Evolutionary conservation across 2,797 vertebrate species (phyloP).

Genomic region (Knipowitschia caucasica): DNA sequence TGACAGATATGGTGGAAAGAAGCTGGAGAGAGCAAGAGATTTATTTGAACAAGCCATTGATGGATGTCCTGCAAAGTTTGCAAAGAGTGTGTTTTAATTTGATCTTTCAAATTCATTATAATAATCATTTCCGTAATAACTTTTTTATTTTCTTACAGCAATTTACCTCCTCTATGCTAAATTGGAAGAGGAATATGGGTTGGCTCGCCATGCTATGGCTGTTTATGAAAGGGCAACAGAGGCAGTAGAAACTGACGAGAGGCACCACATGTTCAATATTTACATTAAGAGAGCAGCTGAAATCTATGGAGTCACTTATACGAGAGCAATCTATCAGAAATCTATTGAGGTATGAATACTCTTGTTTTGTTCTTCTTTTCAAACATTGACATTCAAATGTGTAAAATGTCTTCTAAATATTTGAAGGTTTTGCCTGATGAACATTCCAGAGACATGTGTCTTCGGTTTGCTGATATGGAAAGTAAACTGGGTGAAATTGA

Average conservation of each 20-base stretch:
- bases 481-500: slow-evolving; percentile 94
- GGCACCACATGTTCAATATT: slow-evolving; percentile 93
- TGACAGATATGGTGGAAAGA: slow-evolving; percentile 89
- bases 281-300: slow-evolving; percentile 93
- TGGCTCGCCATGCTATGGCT: slow-evolving; percentile 92
- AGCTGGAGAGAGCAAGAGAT: slow-evolving; percentile 90
- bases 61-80: slow-evolving; percentile 86
- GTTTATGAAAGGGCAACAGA: slow-evolving; percentile 90
- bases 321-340: slow-evolving; percentile 90
- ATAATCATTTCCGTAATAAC: background rate
- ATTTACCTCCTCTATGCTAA: slow-evolving; percentile 90
- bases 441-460: slow-evolving; percentile 89
- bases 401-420: background rate
- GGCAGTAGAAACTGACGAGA: slow-evolving; percentile 83
- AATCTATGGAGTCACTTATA: slow-evolving; percentile 93
- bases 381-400: background rate
- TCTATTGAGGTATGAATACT: slow-evolving; percentile 84
- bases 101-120: background rate
- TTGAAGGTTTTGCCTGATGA: slow-evolving; percentile 88
- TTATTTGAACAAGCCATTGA: slow-evolving; percentile 92
- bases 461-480: slow-evolving; percentile 94
- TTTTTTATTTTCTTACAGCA: slow-evolving; percentile 64
- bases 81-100: slow-evolving; percentile 72
- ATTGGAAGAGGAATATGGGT: slow-evolving; percentile 89
- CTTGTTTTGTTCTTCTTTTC: background rate